These are phyloP conservation scores for Xenopus laevis DNA, from an alignment of 2,113 vertebrate species.

Conservation along the genomic window DNA sequence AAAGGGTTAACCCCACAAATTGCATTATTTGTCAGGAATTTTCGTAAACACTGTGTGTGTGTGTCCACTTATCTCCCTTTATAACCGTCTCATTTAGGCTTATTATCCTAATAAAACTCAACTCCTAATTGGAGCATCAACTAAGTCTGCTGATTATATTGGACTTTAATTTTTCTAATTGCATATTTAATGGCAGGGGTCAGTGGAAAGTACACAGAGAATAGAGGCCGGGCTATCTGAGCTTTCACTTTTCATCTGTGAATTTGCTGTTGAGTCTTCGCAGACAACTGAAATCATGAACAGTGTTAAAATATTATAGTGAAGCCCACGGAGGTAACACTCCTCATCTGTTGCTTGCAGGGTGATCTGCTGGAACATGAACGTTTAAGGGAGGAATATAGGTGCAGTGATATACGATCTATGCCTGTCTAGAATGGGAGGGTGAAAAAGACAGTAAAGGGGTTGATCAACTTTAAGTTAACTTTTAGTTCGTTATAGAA, in stretches of 20 bases:
- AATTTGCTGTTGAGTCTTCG: constrained; percentile 9
- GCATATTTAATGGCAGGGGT: constrained; percentile 41
- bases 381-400: background rate
- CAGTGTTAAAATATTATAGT: background rate
- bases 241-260: constrained; percentile 35
- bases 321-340: background rate
- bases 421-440: no score
- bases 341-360: background rate
- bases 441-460: no score
- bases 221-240: constrained; percentile 24
- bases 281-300: constrained; percentile 6
- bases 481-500: no score
- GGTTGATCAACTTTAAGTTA: no score
- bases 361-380: background rate
- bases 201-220: constrained; percentile 33
- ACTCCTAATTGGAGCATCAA: constrained; percentile 41
- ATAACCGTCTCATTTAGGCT: constrained; percentile 42
- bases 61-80: constrained; percentile 40
- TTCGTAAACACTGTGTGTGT: constrained; percentile 39
- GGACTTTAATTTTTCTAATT: constrained; percentile 47
- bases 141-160: constrained; percentile 41
- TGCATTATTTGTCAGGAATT: constrained; percentile 44
- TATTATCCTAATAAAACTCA: constrained; percentile 42
- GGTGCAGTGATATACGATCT: no score
- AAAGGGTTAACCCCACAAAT: constrained; percentile 36